phyloP scores from a whole-genome alignment of 2,113 vertebrate species.

The Larimichthys crocea region DNA sequence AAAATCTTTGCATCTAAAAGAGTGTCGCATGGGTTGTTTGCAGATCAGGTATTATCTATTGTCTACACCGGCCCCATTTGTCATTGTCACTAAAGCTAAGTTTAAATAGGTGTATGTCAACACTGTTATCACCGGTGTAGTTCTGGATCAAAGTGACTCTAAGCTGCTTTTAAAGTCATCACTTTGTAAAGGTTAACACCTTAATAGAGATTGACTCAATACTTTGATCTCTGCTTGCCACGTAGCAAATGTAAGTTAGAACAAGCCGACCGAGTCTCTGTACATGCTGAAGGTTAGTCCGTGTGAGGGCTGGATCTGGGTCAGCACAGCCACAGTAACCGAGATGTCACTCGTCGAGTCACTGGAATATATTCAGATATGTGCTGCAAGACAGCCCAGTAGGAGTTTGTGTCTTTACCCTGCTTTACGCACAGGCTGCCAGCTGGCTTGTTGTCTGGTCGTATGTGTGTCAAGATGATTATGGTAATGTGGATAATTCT shows the following conservation, averaged over 20 bases:
- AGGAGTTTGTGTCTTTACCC: neutral
- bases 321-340: neutral
- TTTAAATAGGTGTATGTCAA: neutral
- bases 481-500: constrained; percentile 49
- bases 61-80: neutral
- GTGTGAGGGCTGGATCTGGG: neutral
- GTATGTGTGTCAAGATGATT: constrained; percentile 57
- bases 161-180: no score
- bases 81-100: neutral
- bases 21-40: neutral
- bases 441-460: constrained; percentile 11
- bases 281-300: neutral
- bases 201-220: neutral
- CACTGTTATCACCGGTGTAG: neutral
- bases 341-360: neutral
- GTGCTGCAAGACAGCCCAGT: neutral
- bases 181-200: neutral
- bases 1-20: no score
- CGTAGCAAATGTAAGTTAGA: neutral
- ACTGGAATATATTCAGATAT: neutral
- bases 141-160: neutral
- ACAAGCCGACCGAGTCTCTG: neutral
- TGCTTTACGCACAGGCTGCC: neutral
- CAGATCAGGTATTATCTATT: neutral
- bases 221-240: neutral